Evolutionary conservation across 2,113 vertebrate genomes (phyloP), one percentile per base, ranked within the genome.

Genomic region (Rostratula benghalensis): DNA sequence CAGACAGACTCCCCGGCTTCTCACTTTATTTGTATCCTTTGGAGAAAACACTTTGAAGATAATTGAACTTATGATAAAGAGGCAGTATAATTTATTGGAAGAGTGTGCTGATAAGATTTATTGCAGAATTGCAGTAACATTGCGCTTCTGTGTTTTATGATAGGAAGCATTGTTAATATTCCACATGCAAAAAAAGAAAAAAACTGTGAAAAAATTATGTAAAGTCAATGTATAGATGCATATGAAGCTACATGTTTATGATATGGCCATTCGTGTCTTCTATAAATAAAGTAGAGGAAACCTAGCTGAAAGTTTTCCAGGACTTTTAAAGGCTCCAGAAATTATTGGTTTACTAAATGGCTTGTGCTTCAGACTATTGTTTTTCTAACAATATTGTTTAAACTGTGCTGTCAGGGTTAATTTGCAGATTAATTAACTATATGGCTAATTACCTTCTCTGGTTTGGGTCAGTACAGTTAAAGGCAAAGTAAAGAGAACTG

Each of bases 1-100:
- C 39, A 98, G 93, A 61, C 98, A 97, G 93, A 97, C 94, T 3
- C 99, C 99, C 11, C 98, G 97, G 91, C 98, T 99, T 89, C 96
- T 99, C 60, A 97, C 95, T 77, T 97, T 99, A 97, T 99, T 98
- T 94, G 99, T 99, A 99, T 99, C 99, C 99, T 99, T 99, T 95
- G 33, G 21, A 89, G 65, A 65, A 85, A n/a, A 90, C 13, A 35
- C 30, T 93, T 28, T 15, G n/a, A 85, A 91, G 75, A 59, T 85
- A 10, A 60, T 41, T 39, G 46, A 56, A 65, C 51, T 43, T 77
- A 57, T 15, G 51, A 3, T 74, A 60, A 76, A 54, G 54, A 39
- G 57, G 27, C 21, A 35, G 20, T 60, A 20, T 37, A 33, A 74
- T 74, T 75, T 94, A 45, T 75, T 73, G 27, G 35, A 75, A 64